Base-by-base conservation (phyloP, 2,797 vertebrate genomes). In the Platalea minor region DNA sequence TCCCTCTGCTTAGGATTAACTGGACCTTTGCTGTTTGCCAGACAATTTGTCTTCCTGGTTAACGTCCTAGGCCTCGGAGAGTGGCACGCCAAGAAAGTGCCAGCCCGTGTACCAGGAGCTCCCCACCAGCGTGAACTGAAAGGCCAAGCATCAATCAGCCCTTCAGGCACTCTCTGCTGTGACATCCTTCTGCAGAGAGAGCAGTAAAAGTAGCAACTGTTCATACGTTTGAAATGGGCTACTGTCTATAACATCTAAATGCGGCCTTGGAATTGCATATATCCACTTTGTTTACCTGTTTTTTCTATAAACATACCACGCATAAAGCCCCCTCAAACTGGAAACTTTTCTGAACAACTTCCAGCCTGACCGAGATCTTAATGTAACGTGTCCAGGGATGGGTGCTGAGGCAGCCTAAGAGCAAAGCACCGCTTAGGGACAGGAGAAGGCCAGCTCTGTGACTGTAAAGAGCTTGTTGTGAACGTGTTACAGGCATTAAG, bases 381-480 rank as follows among this genome's bases (percentile, higher is more conserved):
- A 50, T 23, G 64, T 29, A 53, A 43, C 0, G 0, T 67, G 60
- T 28, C 51, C 3, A 0, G 41, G 31, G 68, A 46, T 68, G 45
- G 70, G 63, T 65, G 29, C 72, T 70, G 35, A 50, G 48, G 84
- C 45, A 77, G 26, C 48, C 69, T 57, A 31, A 60, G 53, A 77
- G 48, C 56, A 61, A 67, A 75, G 35, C 24, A 25, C 25, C 3
- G 1, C 67, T 85, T 65, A 67, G 51, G n/a, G 35, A 51, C 18
- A 59, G 51, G 48, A 53, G 45, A 91, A 85, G 63, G 60, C 21
- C 64, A 90, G 35, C 48, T 80, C 43, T 72, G 45, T 68, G 53
- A 45, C 73, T 61, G 33, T 63, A 75, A 84, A 77, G 82, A 68
- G 48, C 21, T 64, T n/a, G 12, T 53, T 67, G 59, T 39, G 61